phyloP scores from a whole-genome alignment of 2,113 vertebrate species.

The Fregata magnificens region DNA sequence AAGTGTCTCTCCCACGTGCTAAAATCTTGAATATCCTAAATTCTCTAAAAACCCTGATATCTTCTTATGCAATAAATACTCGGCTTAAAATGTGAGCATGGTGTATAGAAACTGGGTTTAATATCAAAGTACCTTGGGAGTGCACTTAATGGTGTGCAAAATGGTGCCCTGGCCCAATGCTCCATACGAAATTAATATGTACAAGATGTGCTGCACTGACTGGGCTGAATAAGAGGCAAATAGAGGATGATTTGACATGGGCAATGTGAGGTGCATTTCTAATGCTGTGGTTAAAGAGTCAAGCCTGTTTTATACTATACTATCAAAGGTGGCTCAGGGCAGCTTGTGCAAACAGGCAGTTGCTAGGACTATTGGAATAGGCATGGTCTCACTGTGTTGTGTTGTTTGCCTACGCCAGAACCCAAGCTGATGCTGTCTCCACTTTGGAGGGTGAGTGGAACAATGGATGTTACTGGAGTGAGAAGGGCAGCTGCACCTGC shows the following conservation, averaged over 20 bases:
- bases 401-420: not conserved
- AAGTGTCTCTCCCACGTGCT: not conserved
- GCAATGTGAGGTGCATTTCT: not conserved
- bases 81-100: not conserved
- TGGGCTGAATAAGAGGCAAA: not conserved
- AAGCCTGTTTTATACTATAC: not conserved
- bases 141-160: not conserved
- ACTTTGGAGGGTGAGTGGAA: not conserved
- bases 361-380: not conserved
- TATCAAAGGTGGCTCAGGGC: not conserved
- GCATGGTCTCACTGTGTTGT: not conserved
- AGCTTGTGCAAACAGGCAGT: not conserved
- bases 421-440: not conserved
- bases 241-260: not conserved
- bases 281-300: not conserved
- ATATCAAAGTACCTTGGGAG: not conserved
- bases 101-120: not conserved
- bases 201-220: not conserved
- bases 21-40: not conserved
- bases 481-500: not conserved
- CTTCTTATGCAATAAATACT: not conserved
- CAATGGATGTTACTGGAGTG: not conserved
- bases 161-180: not conserved
- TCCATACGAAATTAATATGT: not conserved
- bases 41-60: not conserved